Conservation (phyloP, 2,888 invertebrate genomes). For the Ceraclea dissimilis region DNA sequence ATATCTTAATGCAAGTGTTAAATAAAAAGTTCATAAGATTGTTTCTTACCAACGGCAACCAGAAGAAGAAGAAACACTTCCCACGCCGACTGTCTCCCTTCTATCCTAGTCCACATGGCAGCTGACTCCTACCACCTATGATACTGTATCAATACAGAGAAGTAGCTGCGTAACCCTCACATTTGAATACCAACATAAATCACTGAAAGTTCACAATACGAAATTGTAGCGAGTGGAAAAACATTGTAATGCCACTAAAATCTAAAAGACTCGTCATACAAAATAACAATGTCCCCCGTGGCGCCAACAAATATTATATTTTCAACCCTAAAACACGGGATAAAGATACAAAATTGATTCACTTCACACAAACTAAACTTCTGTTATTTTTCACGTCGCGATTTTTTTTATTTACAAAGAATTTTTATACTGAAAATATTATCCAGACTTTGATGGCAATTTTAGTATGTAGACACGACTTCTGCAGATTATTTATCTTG, state of each 20-base stretch:
- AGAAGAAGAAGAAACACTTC: constrained; percentile 10
- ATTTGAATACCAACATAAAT: constrained; percentile 16
- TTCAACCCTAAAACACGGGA: background rate
- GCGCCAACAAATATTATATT: background rate
- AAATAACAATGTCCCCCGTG: background rate
- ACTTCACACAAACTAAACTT: background rate
- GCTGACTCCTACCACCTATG: background rate
- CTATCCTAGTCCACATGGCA: background rate
- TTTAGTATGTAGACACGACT: no score
- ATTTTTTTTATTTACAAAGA: no score
- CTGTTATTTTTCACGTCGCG: no score
- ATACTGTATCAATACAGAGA: constrained; percentile 6
- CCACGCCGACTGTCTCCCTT: background rate
- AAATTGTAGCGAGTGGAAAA: background rate
- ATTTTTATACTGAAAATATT: no score
- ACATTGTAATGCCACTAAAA: background rate
- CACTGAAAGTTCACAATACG: constrained; percentile 12
- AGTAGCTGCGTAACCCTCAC: constrained; percentile 9
- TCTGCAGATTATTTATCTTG: no score
- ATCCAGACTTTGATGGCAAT: no score
- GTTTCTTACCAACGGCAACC: constrained; percentile 17
- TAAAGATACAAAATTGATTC: background rate
- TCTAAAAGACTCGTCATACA: background rate
- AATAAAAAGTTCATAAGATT: constrained; percentile 18
- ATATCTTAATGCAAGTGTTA: constrained; percentile 5